Conservation (phyloP, 2,113 vertebrate genomes). For the Sorex fumeus region DNA sequence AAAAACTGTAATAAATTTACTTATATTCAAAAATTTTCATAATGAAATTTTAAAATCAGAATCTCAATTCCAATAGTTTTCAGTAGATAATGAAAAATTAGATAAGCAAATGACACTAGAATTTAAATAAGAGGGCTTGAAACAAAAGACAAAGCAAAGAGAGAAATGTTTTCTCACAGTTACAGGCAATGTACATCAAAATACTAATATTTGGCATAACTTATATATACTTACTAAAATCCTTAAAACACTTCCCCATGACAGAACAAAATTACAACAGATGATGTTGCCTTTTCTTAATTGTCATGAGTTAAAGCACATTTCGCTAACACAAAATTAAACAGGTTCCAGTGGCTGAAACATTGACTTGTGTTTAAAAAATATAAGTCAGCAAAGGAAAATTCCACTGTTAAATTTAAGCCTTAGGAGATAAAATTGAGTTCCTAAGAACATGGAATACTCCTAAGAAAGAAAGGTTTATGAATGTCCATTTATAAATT, state of each 20-base stretch:
- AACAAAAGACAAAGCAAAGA: constrained; percentile 62
- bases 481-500: constrained; percentile 56
- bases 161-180: constrained; percentile 51
- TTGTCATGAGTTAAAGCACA: constrained; percentile 26
- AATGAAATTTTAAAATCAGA: constrained; percentile 55
- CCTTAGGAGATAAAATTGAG: constrained; percentile 61
- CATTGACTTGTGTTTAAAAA: constrained; percentile 77
- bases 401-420: constrained; percentile 81
- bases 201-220: constrained; percentile 64
- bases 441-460: constrained; percentile 66
- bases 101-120: constrained; percentile 48
- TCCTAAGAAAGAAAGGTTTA: constrained; percentile 60
- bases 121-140: constrained; percentile 13
- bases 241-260: constrained; percentile 48
- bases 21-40: constrained; percentile 52
- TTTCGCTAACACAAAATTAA: constrained; percentile 69
- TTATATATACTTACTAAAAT: constrained; percentile 33
- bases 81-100: constrained; percentile 43
- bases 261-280: constrained; percentile 54
- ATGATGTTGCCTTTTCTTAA: constrained; percentile 59
- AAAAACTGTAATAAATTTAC: constrained; percentile 43
- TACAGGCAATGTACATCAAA: constrained; percentile 60
- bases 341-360: constrained; percentile 78
- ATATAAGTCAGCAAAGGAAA: constrained; percentile 83
- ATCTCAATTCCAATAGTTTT: constrained; percentile 11